phyloP scores from a whole-genome alignment of 2,888 invertebrate species.

The Eurois occulta region DNA sequence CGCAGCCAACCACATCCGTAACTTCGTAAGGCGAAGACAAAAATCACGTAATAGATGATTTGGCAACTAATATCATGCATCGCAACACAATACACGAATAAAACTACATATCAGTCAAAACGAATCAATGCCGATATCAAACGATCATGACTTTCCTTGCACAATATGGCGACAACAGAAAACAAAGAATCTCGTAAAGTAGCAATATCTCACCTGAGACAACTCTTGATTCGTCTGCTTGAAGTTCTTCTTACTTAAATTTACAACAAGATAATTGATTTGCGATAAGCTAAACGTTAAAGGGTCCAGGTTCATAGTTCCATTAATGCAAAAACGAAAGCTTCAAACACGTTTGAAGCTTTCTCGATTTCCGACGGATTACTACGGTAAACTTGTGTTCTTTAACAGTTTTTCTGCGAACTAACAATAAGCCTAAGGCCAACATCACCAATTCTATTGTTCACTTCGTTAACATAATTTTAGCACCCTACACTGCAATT shows the following conservation, averaged over 20 bases:
- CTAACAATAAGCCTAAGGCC: slow-evolving; percentile 86
- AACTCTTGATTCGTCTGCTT: slow-evolving; percentile 97
- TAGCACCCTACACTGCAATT: slow-evolving; percentile 77
- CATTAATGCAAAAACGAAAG: slow-evolving; percentile 97
- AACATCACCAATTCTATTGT: slow-evolving; percentile 89
- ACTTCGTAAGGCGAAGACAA: slow-evolving; percentile 38
- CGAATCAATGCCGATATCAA: slow-evolving; percentile 55
- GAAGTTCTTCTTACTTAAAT: slow-evolving; percentile 98
- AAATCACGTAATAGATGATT: slow-evolving; percentile 63
- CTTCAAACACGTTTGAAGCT: slow-evolving; percentile 98
- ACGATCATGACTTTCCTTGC: slow-evolving; percentile 76
- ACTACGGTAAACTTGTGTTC: slow-evolving; percentile 87
- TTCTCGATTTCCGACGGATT: slow-evolving; percentile 95
- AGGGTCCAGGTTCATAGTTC: slow-evolving; percentile 99
- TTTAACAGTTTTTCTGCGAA: slow-evolving; percentile 86
- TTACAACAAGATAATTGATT: slow-evolving; percentile 99
- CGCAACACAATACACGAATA: slow-evolving; percentile 58
- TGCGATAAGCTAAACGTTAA: slow-evolving; percentile 99
- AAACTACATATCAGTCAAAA: slow-evolving; percentile 57
- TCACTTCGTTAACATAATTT: slow-evolving; percentile 86
- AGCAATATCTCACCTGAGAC: slow-evolving; percentile 93
- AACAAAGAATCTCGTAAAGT: slow-evolving; percentile 80
- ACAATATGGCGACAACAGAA: slow-evolving; percentile 88
- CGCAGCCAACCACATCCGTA: slow-evolving; percentile 54
- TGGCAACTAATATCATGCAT: slow-evolving; percentile 62